Evolutionary conservation across 2,113 vertebrate species (phyloP).

Genomic region (Nothoprocta pentlandii): DNA sequence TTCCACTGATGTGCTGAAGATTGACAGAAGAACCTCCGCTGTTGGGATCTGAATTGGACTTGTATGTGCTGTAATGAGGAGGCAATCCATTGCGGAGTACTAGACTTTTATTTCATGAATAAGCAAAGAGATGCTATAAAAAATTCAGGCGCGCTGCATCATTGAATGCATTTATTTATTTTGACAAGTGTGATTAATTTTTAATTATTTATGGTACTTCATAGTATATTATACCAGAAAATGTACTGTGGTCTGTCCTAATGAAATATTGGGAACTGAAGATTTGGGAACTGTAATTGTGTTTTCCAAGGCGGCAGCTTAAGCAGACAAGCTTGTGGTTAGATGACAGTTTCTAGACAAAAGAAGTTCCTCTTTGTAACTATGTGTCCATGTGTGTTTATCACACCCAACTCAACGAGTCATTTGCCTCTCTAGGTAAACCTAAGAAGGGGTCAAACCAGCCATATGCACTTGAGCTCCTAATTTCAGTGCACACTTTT

Average conservation of each 20-base stretch:
- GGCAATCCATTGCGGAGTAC: constrained; percentile 36
- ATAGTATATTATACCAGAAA: constrained; percentile 45
- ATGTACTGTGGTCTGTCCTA: background rate
- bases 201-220: constrained; percentile 71
- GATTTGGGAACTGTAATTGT: constrained; percentile 2
- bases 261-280: background rate
- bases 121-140: constrained; percentile 64
- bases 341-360: background rate
- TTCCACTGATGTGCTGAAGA: background rate
- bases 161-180: constrained; percentile 62
- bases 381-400: background rate
- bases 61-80: background rate
- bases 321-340: background rate
- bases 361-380: background rate
- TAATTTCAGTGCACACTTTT: no score
- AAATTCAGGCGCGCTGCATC: constrained; percentile 55
- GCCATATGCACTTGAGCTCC: background rate
- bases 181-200: constrained; percentile 70
- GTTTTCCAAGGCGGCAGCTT: background rate
- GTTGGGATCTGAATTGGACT: background rate
- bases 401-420: background rate
- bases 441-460: background rate
- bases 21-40: background rate
- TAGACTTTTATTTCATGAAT: constrained; percentile 56
- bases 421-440: background rate